Base-by-base conservation (phyloP, 2,888 invertebrate genomes). In the Aspidiotus rigidus region DNA sequence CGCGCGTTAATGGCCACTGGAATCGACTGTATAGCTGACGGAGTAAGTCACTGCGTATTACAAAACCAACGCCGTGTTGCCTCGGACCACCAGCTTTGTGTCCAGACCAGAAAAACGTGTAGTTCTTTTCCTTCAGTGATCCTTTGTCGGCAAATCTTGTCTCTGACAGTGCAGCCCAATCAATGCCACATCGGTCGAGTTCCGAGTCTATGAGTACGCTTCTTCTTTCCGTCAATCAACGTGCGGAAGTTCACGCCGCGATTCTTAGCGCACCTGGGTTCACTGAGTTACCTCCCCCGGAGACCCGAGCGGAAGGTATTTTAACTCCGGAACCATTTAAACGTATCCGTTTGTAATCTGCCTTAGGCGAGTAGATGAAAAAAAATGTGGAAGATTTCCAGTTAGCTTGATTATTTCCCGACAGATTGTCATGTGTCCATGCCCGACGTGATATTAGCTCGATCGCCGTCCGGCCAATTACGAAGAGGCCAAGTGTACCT, bases 21-120 rank as follows among this genome's bases (percentile, higher is more conserved):
- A 44, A 44, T 11, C 11, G 49, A 44, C 49, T 44, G 49, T 10
- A 44, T n/a, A n/a, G 49, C 49, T 44, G 49, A 44, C 11, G 49
- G 49, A 44, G 49, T 11, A 44, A 10, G 9, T 8, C 11, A 11
- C 49, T 44, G 49, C 49, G 11, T 44, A 44, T 44, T 44, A 11
- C 49, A 44, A 44, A 11, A 44, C 49, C 49, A 11, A 44, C 49
- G 11, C 49, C 11, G 49, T 44, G 49, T 44, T 44, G 49, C 11
- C 49, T 44, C 49, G 49, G 49, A 44, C 49, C 49, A 44, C 49
- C 49, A 44, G 49, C 49, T 44, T 44, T 44, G 49, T 44, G 49
- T 44, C 49, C 49, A 11, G 49, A 44, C 49, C 49, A 44, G 49
- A 44, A 44, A 44, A 44, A 44, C 49, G 49, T 44, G 49, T 44